Percentiles rank a stretch among this genome's conserved stretches.
phyloP scores from a whole-genome alignment of 1,140 invertebrate species.

The Phthorimaea operculella region DNA sequence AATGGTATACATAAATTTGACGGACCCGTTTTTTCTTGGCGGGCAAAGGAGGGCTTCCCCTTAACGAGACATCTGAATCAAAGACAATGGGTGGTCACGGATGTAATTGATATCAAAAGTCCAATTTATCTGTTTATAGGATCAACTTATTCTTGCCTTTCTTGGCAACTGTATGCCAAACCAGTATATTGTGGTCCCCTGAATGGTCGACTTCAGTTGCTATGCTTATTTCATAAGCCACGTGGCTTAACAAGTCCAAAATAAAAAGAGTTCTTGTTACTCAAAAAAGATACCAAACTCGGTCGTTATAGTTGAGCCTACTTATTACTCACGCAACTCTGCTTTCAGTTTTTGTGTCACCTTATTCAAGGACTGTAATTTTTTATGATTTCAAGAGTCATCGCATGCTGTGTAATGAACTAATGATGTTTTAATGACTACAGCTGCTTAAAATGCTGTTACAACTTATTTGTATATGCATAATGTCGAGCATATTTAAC shows the following conservation, averaged over 20 bases:
- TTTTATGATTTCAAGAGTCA: background rate
- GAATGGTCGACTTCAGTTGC: too few species aligned
- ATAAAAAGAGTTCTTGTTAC: background rate
- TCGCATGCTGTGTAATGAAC: background rate
- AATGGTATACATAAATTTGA: constrained; percentile 50
- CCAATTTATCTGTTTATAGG: too few species aligned
- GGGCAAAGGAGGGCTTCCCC: constrained; percentile 11
- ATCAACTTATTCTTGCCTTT: too few species aligned
- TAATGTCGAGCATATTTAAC: background rate
- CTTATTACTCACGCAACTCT: background rate
- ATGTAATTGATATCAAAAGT: constrained; percentile 37
- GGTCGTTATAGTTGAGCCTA: background rate
- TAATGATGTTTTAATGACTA: constrained; percentile 5
- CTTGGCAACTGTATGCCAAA: too few species aligned
- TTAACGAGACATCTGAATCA: constrained; percentile 53
- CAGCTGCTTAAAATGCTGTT: background rate
- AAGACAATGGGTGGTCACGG: constrained; percentile 46
- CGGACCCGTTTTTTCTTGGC: constrained; percentile 33
- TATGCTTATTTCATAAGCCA: background rate
- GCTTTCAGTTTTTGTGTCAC: constrained; percentile 2
- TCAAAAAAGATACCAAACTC: background rate
- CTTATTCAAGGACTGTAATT: constrained; percentile 4
- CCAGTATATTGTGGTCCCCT: too few species aligned
- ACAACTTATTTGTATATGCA: background rate
- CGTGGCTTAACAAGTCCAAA: background rate